A percentile compares a stretch with the other conserved stretches of the same genome.
Evolutionary conservation across 2,888 invertebrate genomes (phyloP).

Genomic region (Lasioglossum calceatum): DNA sequence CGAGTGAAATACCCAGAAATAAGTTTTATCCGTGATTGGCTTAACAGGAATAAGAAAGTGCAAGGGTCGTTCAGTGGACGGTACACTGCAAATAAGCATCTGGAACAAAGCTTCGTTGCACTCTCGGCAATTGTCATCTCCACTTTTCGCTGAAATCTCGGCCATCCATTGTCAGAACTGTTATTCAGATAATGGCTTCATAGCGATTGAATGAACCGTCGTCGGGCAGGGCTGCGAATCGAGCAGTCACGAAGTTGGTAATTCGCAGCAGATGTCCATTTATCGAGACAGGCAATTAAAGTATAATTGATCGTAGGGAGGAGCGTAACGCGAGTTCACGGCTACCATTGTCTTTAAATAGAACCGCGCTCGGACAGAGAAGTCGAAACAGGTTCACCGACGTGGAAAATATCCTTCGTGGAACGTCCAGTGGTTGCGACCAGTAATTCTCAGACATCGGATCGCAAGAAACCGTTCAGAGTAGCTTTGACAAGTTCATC

Average conservation of each 20-base stretch:
- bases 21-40: background rate
- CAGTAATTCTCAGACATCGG: background rate
- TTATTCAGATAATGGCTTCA: conserved; percentile 9
- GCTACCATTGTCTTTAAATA: conserved; percentile 22
- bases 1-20: background rate
- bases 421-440: background rate
- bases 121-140: background rate
- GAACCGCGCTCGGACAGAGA: background rate
- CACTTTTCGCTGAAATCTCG: background rate
- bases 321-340: conserved; percentile 11
- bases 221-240: background rate
- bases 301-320: conserved; percentile 13
- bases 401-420: conserved; percentile 17
- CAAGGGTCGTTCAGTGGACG: background rate
- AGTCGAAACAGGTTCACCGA: conserved; percentile 9
- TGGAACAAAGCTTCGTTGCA: background rate
- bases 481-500: background rate
- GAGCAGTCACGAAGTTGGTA: conserved; percentile 3
- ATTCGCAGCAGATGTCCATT: conserved; percentile 21
- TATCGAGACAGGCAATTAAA: conserved; percentile 13
- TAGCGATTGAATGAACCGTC: background rate
- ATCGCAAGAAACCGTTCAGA: background rate
- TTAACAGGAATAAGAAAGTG: background rate
- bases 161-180: background rate
- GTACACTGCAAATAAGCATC: background rate